Evolutionary conservation across 2,113 vertebrate species (phyloP).

Genomic region (Illadopsis cleaveri): DNA sequence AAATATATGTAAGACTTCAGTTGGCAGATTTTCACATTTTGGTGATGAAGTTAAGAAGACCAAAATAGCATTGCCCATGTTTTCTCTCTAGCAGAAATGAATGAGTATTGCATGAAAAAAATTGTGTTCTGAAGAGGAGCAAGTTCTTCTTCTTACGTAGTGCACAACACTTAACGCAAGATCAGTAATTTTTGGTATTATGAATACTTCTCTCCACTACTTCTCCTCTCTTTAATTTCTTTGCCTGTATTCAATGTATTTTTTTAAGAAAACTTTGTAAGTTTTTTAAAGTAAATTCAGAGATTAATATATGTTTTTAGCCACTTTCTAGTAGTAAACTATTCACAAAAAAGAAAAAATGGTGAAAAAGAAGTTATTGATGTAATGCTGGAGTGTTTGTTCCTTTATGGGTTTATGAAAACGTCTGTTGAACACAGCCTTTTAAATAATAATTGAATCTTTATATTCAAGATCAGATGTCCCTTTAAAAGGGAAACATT

Average conservation of each 20-base stretch:
- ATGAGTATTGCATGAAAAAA: background rate
- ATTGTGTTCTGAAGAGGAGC: background rate
- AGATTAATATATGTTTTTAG: background rate
- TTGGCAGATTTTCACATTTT: background rate
- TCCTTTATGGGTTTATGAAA: background rate
- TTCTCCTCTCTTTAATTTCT: background rate
- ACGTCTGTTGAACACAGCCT: background rate
- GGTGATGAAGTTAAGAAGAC: background rate
- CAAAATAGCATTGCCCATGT: background rate
- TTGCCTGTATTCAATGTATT: background rate
- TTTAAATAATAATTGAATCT: background rate
- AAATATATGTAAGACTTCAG: background rate
- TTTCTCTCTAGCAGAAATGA: background rate
- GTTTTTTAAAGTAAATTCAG: background rate
- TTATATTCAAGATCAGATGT: background rate
- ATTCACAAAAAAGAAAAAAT: background rate
- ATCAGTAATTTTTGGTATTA: background rate
- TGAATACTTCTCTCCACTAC: background rate
- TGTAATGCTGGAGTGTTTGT: background rate
- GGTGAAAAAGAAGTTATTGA: background rate
- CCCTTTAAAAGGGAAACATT: background rate
- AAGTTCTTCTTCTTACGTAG: background rate
- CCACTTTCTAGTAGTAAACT: background rate
- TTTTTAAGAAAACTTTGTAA: background rate
- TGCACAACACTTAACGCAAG: background rate